phyloP scores from a whole-genome alignment of 2,797 vertebrate species.

The Pseudochromis fuscus region DNA sequence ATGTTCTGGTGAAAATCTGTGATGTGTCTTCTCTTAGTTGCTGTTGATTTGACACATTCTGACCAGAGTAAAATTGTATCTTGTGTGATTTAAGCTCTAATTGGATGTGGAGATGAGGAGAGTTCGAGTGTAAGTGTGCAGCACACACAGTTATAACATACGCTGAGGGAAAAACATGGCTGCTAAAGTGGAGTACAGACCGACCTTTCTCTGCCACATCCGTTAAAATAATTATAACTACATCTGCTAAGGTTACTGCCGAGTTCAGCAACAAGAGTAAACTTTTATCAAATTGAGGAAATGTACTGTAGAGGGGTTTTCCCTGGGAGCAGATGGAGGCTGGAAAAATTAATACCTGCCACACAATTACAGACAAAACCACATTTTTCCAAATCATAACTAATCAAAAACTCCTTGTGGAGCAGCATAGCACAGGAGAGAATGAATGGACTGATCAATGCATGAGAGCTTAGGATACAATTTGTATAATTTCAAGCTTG shows the following conservation, averaged over 20 bases:
- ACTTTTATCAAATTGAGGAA: constrained; percentile 22
- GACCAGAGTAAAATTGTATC: background rate
- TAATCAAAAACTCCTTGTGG: constrained; percentile 17
- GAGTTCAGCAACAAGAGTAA: constrained; percentile 14
- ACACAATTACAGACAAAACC: constrained; percentile 3
- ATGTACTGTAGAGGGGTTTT: constrained; percentile 22
- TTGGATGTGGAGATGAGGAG: background rate
- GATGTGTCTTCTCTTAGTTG: background rate
- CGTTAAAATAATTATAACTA: constrained; percentile 11
- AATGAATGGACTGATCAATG: constrained; percentile 13
- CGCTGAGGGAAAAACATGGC: background rate
- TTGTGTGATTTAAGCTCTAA: background rate
- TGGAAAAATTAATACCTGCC: constrained; percentile 49
- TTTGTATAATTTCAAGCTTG: constrained; percentile 1
- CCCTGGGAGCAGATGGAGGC: background rate
- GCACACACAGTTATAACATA: no score
- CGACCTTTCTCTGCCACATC: background rate
- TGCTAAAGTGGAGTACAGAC: background rate
- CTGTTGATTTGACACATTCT: constrained; percentile 2
- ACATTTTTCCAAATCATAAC: constrained; percentile 39
- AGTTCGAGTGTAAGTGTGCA: background rate
- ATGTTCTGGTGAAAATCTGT: background rate
- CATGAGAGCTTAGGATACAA: constrained; percentile 2
- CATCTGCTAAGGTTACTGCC: constrained; percentile 28
- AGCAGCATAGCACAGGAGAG: background rate